phyloP scores from a whole-genome alignment of 2,888 invertebrate genomes.

The Heliconius charithonia region DNA sequence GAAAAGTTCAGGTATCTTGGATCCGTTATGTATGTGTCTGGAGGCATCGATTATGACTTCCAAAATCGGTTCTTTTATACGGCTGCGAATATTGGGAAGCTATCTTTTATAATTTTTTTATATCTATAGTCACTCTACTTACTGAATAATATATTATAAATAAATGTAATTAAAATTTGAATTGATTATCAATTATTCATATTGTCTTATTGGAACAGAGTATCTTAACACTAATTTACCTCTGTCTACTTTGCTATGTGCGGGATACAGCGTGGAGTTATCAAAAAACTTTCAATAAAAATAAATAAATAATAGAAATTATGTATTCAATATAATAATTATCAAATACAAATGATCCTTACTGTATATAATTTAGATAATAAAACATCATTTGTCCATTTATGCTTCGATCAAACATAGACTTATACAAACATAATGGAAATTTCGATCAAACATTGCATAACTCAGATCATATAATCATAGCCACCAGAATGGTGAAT shows the following conservation, averaged over 20 bases:
- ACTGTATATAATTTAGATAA: neutral
- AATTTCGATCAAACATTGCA: constrained; percentile 14
- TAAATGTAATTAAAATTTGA: no score
- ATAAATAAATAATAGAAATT: neutral
- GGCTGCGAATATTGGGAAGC: no score
- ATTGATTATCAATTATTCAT: no score
- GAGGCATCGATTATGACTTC: no score
- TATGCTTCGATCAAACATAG: neutral
- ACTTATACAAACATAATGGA: constrained; percentile 5
- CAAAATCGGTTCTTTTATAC: no score
- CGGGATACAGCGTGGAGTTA: neutral
- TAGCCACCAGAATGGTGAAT: neutral
- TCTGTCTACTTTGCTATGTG: neutral
- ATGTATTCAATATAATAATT: no score
- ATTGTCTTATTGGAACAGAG: no score
- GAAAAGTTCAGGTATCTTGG: no score
- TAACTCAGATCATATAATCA: neutral
- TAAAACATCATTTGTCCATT: neutral
- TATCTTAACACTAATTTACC: neutral
- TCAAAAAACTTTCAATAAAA: neutral
- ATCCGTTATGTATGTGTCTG: no score
- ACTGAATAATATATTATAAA: no score
- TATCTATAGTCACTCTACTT: no score
- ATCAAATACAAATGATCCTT: neutral
- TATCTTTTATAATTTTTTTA: no score